Base-by-base conservation (phyloP, 2,797 vertebrate species). In the Apodemus agrarius region DNA sequence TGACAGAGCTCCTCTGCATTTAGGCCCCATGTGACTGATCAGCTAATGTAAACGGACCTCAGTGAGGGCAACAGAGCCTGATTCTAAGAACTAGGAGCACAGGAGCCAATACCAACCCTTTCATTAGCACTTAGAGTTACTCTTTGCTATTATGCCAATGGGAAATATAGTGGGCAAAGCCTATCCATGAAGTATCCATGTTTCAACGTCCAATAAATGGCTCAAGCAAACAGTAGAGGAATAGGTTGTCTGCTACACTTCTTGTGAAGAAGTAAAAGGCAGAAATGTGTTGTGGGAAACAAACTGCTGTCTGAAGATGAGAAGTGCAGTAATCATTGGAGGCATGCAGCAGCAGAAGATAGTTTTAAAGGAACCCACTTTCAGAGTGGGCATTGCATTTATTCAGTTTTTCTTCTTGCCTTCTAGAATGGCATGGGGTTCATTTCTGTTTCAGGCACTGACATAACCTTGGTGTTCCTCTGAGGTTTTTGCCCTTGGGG, bases 391-490 rank as follows among this genome's bases (percentile, higher is more conserved):
- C 46, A n/a, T n/a, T n/a, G n/a, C n/a, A n/a, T 21, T 93, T 46
- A 49, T 2, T 40, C 31, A 82, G 40, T 61, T 29, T 91, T 26
- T 81, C 21, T 13, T 17, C 65, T 31, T 74, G 72, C 43, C 11
- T 21, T 0, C 21, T 17, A 22, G 92, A 94, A 97, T 67, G 37
- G 22, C 59, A n/a, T n/a, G n/a, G n/a, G n/a, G n/a, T n/a, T n/a
- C n/a, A n/a, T n/a, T n/a, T n/a, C n/a, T n/a, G n/a, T n/a, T n/a
- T n/a, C n/a, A n/a, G n/a, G n/a, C n/a, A 75, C 57, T 0, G 6
- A 78, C 34, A 83, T 89, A 80, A 95, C 63, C 83, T 97, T 98
- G 93, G 67, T 69, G 75, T 95, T 96, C 85, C 76, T 89, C 69
- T 1, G 1, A 93, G 63, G 0, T 84, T 54, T 54, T 94, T 79